These are phyloP conservation scores for Corythornis leucogaster DNA, from an alignment of 2,797 vertebrate species.

Conservation along the genomic window DNA sequence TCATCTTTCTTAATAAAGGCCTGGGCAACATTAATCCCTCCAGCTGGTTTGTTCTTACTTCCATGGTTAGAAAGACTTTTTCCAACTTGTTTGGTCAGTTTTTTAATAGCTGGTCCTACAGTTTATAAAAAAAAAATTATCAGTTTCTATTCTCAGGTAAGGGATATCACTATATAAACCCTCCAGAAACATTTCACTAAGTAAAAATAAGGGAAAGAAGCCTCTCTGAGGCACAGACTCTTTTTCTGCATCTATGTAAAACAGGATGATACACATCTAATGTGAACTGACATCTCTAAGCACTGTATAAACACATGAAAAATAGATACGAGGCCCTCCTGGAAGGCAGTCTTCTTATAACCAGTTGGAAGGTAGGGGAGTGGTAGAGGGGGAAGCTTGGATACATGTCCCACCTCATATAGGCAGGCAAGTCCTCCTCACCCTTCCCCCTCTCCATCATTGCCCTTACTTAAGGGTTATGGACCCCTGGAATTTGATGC, in stretches of 20 bases:
- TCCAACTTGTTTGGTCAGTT: constrained; percentile 70
- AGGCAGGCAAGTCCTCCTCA: no score
- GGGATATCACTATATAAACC: neutral
- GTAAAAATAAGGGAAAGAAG: neutral
- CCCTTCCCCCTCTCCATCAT: no score
- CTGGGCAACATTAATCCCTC: constrained; percentile 63
- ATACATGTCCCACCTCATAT: no score
- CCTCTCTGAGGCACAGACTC: neutral
- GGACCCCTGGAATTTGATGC: no score
- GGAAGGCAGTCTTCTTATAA: no score
- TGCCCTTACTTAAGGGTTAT: no score
- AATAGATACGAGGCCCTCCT: no score
- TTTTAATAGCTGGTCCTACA: constrained; percentile 72
- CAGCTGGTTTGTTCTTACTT: constrained; percentile 64
- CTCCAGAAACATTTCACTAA: neutral
- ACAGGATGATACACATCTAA: neutral
- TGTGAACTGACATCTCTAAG: neutral
- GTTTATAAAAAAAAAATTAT: neutral
- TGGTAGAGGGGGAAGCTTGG: no score
- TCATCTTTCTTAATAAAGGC: constrained; percentile 70
- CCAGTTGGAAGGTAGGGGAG: no score
- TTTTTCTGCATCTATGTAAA: neutral
- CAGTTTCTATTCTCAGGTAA: neutral
- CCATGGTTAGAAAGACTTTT: constrained; percentile 56
- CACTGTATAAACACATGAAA: neutral